Conservation (phyloP, 2,888 invertebrate genomes). For the Tolmerus cingulatus region DNA sequence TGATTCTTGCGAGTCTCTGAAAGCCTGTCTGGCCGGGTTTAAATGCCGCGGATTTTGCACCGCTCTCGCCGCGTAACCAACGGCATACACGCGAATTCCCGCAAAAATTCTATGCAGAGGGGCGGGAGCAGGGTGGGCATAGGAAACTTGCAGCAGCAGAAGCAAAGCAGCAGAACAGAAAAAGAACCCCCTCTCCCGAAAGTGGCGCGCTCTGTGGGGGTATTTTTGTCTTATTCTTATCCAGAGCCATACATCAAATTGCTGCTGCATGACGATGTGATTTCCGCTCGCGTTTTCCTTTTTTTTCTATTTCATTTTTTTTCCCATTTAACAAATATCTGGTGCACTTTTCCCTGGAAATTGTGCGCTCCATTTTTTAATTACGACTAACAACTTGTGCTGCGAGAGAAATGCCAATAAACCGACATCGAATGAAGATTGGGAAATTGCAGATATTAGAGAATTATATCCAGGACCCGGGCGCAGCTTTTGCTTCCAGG, state of each 20-base stretch:
- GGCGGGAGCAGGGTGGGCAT: neutral
- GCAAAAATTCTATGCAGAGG: neutral
- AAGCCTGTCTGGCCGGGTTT: slow-evolving; percentile 16
- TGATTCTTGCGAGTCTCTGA: neutral
- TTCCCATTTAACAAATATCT: neutral
- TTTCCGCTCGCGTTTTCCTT: neutral
- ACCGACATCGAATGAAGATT: neutral
- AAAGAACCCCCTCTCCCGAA: neutral
- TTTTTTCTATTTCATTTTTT: neutral
- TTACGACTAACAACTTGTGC: neutral
- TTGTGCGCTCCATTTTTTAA: neutral
- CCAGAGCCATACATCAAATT: neutral
- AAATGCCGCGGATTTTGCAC: slow-evolving; percentile 12
- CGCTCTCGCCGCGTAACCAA: neutral
- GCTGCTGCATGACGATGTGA: slow-evolving; percentile 3
- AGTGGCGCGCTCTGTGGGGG: neutral
- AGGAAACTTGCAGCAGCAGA: neutral
- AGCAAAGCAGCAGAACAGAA: neutral
- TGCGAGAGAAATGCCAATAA: neutral
- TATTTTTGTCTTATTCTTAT: slow-evolving; percentile 5
- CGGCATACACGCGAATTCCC: neutral
- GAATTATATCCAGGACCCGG: neutral
- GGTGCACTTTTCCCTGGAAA: neutral
- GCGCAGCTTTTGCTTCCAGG: neutral
- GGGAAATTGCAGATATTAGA: neutral